Percentiles rank a stretch among this genome's conserved stretches.
phyloP scores from a whole-genome alignment of 2,113 vertebrate genomes.

The Protobothrops mucrosquamatus region DNA sequence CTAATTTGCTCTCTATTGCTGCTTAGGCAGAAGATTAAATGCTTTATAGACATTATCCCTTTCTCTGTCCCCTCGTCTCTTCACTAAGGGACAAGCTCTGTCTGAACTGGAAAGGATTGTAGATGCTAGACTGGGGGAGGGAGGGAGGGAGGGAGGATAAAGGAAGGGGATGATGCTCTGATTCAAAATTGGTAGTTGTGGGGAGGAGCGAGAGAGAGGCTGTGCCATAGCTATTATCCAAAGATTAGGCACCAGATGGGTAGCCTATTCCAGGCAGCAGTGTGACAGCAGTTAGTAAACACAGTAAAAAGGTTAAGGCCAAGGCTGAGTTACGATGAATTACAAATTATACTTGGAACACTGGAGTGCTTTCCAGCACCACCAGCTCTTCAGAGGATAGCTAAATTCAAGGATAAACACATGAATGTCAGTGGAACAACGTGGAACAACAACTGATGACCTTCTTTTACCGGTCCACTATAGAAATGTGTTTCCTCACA shows the following conservation, averaged over 20 bases:
- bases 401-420: background rate
- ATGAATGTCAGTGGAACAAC: too few relatives aligned
- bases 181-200: constrained; percentile 30
- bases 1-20: constrained; percentile 74
- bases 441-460: too few relatives aligned
- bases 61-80: background rate
- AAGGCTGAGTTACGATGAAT: rapidly evolving
- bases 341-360: background rate
- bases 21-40: constrained; percentile 72
- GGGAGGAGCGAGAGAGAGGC: background rate
- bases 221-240: rapidly evolving
- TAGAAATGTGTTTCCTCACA: too few relatives aligned
- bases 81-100: constrained; percentile 36
- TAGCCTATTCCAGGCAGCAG: constrained; percentile 28
- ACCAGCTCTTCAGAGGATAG: background rate
- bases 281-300: background rate
- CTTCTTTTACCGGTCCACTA: too few relatives aligned
- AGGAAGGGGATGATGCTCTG: constrained; percentile 14
- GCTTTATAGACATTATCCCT: constrained; percentile 70
- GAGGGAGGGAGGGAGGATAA: constrained; percentile 20
- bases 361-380: background rate
- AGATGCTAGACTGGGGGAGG: background rate
- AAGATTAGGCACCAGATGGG: constrained; percentile 42
- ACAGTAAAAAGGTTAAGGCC: rapidly evolving
- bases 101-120: constrained; percentile 20